Evolutionary conservation across 2,113 vertebrate species (phyloP), one percentile per base, ranked within the genome.

Genomic region (Jaculus jaculus): DNA sequence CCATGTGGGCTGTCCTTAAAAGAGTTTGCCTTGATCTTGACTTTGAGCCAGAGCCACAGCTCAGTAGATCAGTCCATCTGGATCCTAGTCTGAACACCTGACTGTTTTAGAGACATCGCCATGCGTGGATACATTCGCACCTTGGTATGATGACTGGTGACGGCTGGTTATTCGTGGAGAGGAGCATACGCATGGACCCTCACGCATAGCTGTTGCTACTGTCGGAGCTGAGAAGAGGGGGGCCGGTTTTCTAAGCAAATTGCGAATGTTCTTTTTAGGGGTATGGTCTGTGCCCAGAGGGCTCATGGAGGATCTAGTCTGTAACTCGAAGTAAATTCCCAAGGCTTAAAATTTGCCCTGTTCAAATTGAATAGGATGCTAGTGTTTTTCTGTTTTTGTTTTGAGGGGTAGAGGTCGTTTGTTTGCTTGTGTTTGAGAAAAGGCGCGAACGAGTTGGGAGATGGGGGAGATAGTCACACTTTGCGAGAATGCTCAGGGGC

Each of bases 331-430:
- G 32, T 79, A 73, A 51, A 24, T 86, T 79, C 54, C 68, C 20
- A 37, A 39, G 37, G 23, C 65, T 75, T 24, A 4, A 91, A 69
- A 79, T 77, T 77, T 17, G 13, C 80, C 54, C 21, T 80, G 34
- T 92, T 94, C 65, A 90, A 68, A 77, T 11, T 32, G 71, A 93
- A 66, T 28, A 42, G 78, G 93, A 68, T 65, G 34, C 51, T 79
- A 18, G 17, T 85, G 5, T 30, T 60, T 34, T 51, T 78, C n/a
- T n/a, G n/a, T 47, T 47, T 47, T 47, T 5, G 5, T 47, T 47
- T 8, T 47, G 42, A 47, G 42, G 42, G 42, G 42, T 47, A 47
- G 42, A 47, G 42, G 42, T 47, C 8, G 42, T 47, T 47, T 47
- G 42, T 47, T 47, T 47, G 42, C 42, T 47, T 34, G 2, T 69